A percentile compares a stretch with the other conserved stretches of the same genome.
Evolutionary conservation across 2,113 vertebrate species (phyloP).

Genomic region (Pleuronectes platessa): DNA sequence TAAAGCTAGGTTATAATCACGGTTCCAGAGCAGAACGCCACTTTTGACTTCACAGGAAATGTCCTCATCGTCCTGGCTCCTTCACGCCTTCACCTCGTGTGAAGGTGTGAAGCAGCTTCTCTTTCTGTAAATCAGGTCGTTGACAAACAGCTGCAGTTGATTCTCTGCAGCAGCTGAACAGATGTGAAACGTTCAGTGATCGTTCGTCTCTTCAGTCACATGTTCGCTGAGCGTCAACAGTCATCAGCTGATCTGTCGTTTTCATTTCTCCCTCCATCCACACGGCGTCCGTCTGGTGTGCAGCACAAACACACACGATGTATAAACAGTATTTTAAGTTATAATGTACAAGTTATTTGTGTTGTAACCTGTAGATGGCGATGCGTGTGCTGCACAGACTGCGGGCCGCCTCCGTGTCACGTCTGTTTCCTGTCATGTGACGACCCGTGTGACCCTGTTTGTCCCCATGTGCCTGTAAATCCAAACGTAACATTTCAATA

Average conservation of each 20-base stretch:
- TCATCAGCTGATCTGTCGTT: too few species aligned
- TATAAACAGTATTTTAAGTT: slow-evolving; percentile 99
- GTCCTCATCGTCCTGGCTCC: background rate
- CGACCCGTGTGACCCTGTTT: slow-evolving; percentile 71
- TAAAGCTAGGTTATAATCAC: slow-evolving; percentile 48
- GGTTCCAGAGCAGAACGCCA: slow-evolving; percentile 4
- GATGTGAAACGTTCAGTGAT: background rate
- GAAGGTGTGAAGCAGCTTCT: background rate
- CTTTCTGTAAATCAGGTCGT: background rate
- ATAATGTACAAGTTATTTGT: slow-evolving; percentile 93
- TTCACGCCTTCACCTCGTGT: background rate
- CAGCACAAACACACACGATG: slow-evolving; percentile 78
- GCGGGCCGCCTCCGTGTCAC: slow-evolving; percentile 1
- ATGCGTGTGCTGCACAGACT: slow-evolving; percentile 59
- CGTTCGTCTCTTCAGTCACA: background rate
- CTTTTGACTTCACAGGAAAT: slow-evolving; percentile 22
- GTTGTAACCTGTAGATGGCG: slow-evolving; percentile 66
- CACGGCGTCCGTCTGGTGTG: slow-evolving; percentile 22
- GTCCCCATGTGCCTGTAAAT: slow-evolving; percentile 80
- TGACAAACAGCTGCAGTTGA: background rate
- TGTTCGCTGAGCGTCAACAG: background rate
- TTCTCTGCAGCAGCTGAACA: background rate
- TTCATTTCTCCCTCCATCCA: background rate
- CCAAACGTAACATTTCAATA: slow-evolving; percentile 84
- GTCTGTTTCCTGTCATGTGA: slow-evolving; percentile 3